Conservation (phyloP, 2,113 vertebrate genomes). For the Notechis scutatus region DNA sequence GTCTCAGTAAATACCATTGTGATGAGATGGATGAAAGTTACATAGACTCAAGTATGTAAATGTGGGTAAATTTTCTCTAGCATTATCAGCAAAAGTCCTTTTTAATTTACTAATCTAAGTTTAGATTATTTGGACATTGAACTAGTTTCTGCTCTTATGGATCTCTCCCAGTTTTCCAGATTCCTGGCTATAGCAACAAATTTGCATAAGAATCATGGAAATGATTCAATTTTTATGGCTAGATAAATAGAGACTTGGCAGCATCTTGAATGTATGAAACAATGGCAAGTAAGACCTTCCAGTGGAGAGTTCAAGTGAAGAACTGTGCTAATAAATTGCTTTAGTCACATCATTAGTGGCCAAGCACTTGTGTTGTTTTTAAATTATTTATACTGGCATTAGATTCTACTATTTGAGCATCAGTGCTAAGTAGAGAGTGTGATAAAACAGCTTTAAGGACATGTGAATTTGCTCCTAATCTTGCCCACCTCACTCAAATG, state of each 20-base stretch:
- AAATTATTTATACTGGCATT: background rate
- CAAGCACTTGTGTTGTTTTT: accelerated
- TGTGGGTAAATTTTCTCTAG: background rate
- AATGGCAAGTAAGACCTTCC: background rate
- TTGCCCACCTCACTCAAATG: background rate
- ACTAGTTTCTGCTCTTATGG: background rate
- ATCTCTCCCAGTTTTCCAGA: background rate
- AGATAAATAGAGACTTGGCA: background rate
- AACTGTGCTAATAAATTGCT: background rate
- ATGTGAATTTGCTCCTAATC: background rate
- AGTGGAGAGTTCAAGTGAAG: background rate
- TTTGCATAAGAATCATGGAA: background rate
- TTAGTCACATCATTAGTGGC: background rate
- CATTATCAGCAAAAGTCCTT: background rate
- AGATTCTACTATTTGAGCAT: background rate
- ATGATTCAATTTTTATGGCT: background rate
- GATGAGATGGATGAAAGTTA: background rate
- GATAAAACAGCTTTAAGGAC: background rate
- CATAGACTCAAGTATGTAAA: background rate
- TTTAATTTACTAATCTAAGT: background rate
- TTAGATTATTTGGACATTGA: background rate
- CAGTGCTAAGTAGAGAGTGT: background rate
- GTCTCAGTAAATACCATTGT: background rate
- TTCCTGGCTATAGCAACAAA: background rate
- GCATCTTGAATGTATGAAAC: background rate